Base-by-base conservation (phyloP, 2,113 vertebrate species). In the Petrocephalus zakoni region DNA sequence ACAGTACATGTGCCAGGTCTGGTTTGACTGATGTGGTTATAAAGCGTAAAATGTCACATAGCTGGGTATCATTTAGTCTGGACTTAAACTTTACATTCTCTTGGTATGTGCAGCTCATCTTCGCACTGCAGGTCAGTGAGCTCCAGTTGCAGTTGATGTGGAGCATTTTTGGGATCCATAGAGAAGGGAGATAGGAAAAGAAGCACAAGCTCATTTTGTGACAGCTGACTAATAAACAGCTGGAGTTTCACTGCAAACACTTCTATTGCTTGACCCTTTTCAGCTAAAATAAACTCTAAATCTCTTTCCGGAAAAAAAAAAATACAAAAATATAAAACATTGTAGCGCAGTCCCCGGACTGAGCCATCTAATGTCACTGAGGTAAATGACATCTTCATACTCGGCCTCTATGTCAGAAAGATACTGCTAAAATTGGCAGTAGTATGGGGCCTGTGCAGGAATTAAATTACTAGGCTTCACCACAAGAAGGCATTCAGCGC, bases 341-440 rank as follows among this genome's bases (percentile, higher is more conserved):
- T 87, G 34, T 19, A 37, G 56, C 64, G 56, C 53, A 13, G 86
- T 11, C 4, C 86, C 42, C 86, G 22, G 37, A 64, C 56, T 87
- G 53, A 68, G 42, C 34, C 86, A 87, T 11, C 86, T 13, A 8
- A 87, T 21, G 7, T 87, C 34, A 7, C 0, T 49, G 22, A 22
- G 37, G 17, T 87, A 64, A 42, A 68, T n/a, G 47, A 87, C 58
- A 87, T 47, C 56, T 58, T 56, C 86, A 47, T 68, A 87, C 34
- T 61, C 86, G 13, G 56, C 56, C 56, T 87, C 2, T 2, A 68
- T 68, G 19, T 49, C 37, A 49, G 37, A 42, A 15, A 47, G 86
- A 21, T 47, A 13, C 34, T 64, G 53, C 22, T 37, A 22, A 21
- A 55, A 53, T 51, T 87, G 86, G 56, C 19, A 34, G 34, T 64